These are phyloP conservation scores for Ianthella basta DNA, from an alignment of 37 sponge, comb jelly and placozoan species.

Conservation along the genomic window DNA sequence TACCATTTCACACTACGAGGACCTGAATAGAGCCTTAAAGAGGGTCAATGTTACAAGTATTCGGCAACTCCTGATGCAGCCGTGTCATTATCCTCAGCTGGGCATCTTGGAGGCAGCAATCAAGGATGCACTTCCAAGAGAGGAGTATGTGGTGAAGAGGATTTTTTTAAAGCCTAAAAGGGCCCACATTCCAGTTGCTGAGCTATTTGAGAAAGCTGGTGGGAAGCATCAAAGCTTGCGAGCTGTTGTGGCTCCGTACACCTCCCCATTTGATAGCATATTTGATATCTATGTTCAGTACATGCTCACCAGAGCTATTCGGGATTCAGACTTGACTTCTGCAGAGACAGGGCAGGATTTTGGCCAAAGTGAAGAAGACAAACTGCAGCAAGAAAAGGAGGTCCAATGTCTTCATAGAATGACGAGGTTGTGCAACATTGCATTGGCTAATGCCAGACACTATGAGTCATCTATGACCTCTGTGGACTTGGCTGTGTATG, in stretches of 20 bases:
- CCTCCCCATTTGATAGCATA: constrained; percentile 14
- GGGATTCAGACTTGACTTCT: background rate
- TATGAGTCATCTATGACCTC: background rate
- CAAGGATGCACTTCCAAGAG: background rate
- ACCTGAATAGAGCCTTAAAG: too few species aligned
- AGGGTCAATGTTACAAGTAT: background rate
- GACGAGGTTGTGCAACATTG: constrained; percentile 5
- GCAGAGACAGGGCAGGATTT: background rate
- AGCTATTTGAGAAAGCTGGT: background rate
- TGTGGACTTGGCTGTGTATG: background rate
- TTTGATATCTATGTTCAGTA: constrained; percentile 11
- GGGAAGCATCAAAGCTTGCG: background rate
- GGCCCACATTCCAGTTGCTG: background rate
- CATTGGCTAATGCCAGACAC: background rate
- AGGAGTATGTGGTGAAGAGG: constrained; percentile 19
- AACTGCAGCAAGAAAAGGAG: too few species aligned
- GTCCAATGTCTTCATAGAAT: background rate
- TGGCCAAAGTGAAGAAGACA: too few species aligned
- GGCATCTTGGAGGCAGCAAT: background rate
- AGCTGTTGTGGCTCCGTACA: background rate
- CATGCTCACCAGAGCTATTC: constrained; percentile 5
- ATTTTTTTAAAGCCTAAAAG: background rate
- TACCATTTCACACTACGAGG: too few species aligned
- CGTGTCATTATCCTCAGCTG: background rate
- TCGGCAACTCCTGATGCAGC: background rate